Evolutionary conservation across 1,140 invertebrate genomes (phyloP).

Genomic region (Drosophila ohnishii): DNA sequence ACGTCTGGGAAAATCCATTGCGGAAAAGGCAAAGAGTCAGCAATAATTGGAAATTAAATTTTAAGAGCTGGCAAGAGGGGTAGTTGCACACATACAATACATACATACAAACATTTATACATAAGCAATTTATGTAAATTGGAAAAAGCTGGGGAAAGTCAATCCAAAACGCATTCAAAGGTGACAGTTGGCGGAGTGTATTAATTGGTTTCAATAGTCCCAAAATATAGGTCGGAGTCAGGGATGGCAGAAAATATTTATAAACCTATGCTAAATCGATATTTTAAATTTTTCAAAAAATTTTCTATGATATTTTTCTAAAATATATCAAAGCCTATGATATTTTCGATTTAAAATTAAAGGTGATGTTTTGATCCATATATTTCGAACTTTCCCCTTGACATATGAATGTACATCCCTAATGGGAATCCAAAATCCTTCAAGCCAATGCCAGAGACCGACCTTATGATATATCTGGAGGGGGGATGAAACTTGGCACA

Average conservation of each 20-base stretch:
- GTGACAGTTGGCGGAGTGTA: conserved; percentile 45
- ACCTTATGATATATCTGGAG: conserved; percentile 21
- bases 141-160: conserved; percentile 57
- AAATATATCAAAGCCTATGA: too few species aligned
- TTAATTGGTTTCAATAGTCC: conserved; percentile 60
- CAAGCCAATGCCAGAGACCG: conserved; percentile 33
- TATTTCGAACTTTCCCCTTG: too few species aligned
- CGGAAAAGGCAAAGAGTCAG: conserved; percentile 44
- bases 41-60: conserved; percentile 78
- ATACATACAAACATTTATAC: background rate
- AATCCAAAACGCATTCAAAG: conserved; percentile 56
- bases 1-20: conserved; percentile 25
- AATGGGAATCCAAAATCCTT: conserved; percentile 35
- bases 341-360: too few species aligned
- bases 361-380: too few species aligned
- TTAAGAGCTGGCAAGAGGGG: conserved; percentile 26
- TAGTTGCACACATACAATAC: background rate
- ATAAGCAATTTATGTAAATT: conserved; percentile 68
- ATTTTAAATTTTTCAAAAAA: background rate
- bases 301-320: too few species aligned
- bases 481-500: conserved; percentile 2
- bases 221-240: background rate
- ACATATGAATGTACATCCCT: background rate
- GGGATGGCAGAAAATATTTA: background rate
- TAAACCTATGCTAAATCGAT: background rate